Percentiles rank a stretch among this genome's conserved stretches.
These are phyloP conservation scores for Scaptomyza pallida DNA, from an alignment of 1,140 invertebrate species.

Conservation along the genomic window DNA sequence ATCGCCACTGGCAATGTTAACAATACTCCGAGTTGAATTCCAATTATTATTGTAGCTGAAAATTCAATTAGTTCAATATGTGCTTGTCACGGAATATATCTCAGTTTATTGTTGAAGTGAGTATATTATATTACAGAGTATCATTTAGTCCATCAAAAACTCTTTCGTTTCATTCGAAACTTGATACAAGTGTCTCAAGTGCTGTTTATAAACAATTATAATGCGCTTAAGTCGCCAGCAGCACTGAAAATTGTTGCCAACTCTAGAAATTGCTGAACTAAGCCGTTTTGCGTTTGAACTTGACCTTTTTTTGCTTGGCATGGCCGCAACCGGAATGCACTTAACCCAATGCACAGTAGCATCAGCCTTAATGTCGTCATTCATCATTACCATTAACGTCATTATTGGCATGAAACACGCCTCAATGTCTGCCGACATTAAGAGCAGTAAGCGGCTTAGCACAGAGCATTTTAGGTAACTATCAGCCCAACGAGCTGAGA, in stretches of 20 bases:
- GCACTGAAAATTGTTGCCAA: no score
- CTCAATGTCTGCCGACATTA: conserved; percentile 29
- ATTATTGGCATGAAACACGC: conserved; percentile 11
- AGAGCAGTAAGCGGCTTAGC: conserved; percentile 51
- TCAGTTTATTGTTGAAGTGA: no score
- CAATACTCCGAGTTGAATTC: conserved; percentile 1
- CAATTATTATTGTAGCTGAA: background rate
- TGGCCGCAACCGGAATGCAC: conserved; percentile 32
- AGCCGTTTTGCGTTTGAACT: conserved; percentile 34
- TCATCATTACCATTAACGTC: conserved; percentile 39
- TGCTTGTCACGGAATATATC: background rate
- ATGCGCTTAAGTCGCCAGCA: conserved; percentile 27
- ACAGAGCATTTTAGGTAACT: background rate
- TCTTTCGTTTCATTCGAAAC: background rate
- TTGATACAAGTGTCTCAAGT: conserved; percentile 23
- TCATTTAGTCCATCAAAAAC: background rate
- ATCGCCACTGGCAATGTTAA: background rate
- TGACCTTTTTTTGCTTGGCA: conserved; percentile 37
- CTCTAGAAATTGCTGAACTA: conserved; percentile 30
- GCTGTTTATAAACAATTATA: conserved; percentile 41
- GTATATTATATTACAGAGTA: no score
- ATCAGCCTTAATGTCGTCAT: conserved; percentile 17
- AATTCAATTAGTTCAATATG: background rate
- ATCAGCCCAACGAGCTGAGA: background rate
- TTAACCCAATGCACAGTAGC: conserved; percentile 32